phyloP scores from a whole-genome alignment of 2,888 invertebrate genomes.

The Orchesellides sinensis region DNA sequence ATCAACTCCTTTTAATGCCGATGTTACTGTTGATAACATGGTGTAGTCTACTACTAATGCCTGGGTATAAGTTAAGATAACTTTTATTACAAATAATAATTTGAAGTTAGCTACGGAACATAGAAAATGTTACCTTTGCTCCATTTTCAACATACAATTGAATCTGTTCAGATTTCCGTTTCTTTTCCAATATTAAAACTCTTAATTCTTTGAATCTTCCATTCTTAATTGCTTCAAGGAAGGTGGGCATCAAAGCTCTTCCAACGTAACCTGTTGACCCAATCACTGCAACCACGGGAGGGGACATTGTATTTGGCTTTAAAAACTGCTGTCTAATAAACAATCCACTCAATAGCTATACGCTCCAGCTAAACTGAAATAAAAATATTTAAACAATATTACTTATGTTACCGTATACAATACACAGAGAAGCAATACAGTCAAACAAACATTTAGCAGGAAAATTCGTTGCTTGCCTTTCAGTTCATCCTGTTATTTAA shows the following conservation, averaged over 20 bases:
- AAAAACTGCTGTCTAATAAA: too few species aligned
- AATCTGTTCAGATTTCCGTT: constrained; percentile 4
- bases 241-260: constrained; percentile 21
- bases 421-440: too few species aligned
- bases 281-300: constrained; percentile 35
- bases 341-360: too few species aligned
- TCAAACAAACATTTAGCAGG: too few species aligned
- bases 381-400: too few species aligned
- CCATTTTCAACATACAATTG: constrained; percentile 2
- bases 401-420: too few species aligned
- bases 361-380: too few species aligned
- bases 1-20: constrained; percentile 15
- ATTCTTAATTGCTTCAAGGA: constrained; percentile 22
- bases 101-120: neutral
- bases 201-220: constrained; percentile 27
- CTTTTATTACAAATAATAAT: too few species aligned
- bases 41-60: constrained; percentile 4
- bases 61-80: constrained; percentile 1
- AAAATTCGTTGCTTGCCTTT: too few species aligned
- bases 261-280: constrained; percentile 45
- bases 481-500: too few species aligned
- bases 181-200: constrained; percentile 8
- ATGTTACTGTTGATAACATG: neutral
- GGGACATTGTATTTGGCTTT: too few species aligned
- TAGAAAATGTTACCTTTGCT: constrained; percentile 17